A percentile compares a stretch with the other conserved stretches of the same genome.
Conservation (phyloP, 2,888 invertebrate genomes). For the Lycia hirtaria region DNA sequence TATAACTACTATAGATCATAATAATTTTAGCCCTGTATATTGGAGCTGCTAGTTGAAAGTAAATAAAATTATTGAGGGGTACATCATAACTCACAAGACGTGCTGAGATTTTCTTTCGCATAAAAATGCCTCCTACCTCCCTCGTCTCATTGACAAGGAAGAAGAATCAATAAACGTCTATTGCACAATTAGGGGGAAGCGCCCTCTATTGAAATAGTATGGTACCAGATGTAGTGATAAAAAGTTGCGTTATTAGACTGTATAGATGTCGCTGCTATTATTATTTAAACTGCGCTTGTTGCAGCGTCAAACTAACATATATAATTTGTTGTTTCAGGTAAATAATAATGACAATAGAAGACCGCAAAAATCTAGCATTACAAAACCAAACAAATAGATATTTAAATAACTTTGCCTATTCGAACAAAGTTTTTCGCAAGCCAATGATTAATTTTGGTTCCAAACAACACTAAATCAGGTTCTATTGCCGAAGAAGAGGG, state of each 20-base stretch:
- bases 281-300: not conserved
- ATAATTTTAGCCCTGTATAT: constrained; percentile 34
- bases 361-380: not conserved
- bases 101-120: constrained; percentile 44
- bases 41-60: constrained; percentile 17
- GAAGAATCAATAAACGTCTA: constrained; percentile 44
- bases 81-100: constrained; percentile 39
- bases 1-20: constrained; percentile 27
- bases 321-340: constrained; percentile 2
- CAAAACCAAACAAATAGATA: not conserved
- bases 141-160: constrained; percentile 8
- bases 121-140: constrained; percentile 39
- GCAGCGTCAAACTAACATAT: too few relatives aligned
- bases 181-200: constrained; percentile 25
- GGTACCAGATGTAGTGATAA: constrained; percentile 38
- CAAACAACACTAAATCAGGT: constrained; percentile 38
- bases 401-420: constrained; percentile 7
- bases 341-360: not conserved
- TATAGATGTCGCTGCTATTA: constrained; percentile 50
- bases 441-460: constrained; percentile 27
- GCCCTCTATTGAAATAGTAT: constrained; percentile 44
- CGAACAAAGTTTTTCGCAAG: constrained; percentile 11
- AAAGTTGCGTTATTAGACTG: constrained; percentile 14
- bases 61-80: constrained; percentile 37
- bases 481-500: constrained; percentile 46